A percentile compares a stretch with the other conserved stretches of the same genome.
phyloP scores from a whole-genome alignment of 2,113 vertebrate genomes.

The Xenopus tropicalis region UCB_Xtro_10.0 CM004450.2:112899501-112900000 shows the following conservation, averaged over 20 bases:
- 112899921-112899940: no score
- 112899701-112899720: slow-evolving; percentile 4
- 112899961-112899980: no score
- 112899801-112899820: no score
- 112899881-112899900: no score
- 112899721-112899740: background rate
- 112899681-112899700: background rate
- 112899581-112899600: slow-evolving; percentile 10
- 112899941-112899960: no score
- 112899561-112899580: slow-evolving; percentile 18
- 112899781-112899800: no score
- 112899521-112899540: background rate
- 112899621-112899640: slow-evolving; percentile 9
- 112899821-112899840: no score
- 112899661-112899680: background rate
- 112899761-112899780: no score
- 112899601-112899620: slow-evolving; percentile 8
- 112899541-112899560: slow-evolving; percentile 21
- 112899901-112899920: no score
- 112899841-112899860: no score
- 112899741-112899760: background rate
- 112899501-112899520: background rate
- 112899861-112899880: no score
- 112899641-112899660: background rate
- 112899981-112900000: no score